Conservation (phyloP, 2,797 vertebrate species). For the Taenioides sp. region DNA sequence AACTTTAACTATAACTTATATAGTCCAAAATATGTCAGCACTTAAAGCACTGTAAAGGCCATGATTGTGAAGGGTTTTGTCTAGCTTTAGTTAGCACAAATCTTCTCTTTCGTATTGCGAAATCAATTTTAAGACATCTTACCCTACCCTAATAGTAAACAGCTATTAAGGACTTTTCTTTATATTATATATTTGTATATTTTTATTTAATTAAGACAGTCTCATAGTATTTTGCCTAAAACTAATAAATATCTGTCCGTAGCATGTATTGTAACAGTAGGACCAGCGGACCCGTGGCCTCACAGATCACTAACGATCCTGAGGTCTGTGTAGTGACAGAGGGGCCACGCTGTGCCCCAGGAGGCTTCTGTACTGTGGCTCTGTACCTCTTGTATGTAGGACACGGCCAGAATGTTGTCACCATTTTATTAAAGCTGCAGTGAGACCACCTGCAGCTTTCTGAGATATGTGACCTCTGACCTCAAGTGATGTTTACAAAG, state of each 20-base stretch:
- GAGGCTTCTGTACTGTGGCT: slow-evolving; percentile 35
- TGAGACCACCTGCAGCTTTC: slow-evolving; percentile 32
- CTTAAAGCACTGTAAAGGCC: neutral
- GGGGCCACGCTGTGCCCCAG: slow-evolving; percentile 59
- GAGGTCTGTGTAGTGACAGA: slow-evolving; percentile 66
- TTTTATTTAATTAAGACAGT: neutral
- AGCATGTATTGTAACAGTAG: neutral
- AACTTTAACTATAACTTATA: neutral
- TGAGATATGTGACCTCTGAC: slow-evolving; percentile 62
- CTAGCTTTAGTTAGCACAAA: neutral
- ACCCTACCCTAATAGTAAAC: neutral
- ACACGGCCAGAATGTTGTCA: slow-evolving; percentile 22
- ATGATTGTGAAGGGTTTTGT: neutral
- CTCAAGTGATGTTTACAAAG: slow-evolving; percentile 38
- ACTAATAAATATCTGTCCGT: neutral
- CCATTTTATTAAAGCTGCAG: slow-evolving; percentile 12
- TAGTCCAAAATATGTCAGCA: neutral
- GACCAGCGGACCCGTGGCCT: slow-evolving; percentile 43
- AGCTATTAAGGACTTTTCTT: neutral
- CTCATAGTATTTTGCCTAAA: neutral
- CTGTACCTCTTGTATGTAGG: slow-evolving; percentile 38
- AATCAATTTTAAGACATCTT: neutral
- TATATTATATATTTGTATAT: neutral
- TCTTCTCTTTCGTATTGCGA: too few species aligned
- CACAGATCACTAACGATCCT: slow-evolving; percentile 64